Percentiles rank a stretch among this genome's conserved stretches.
phyloP scores from a whole-genome alignment of 2,888 invertebrate genomes.

The Harpagoxenus sublaevis region DNA sequence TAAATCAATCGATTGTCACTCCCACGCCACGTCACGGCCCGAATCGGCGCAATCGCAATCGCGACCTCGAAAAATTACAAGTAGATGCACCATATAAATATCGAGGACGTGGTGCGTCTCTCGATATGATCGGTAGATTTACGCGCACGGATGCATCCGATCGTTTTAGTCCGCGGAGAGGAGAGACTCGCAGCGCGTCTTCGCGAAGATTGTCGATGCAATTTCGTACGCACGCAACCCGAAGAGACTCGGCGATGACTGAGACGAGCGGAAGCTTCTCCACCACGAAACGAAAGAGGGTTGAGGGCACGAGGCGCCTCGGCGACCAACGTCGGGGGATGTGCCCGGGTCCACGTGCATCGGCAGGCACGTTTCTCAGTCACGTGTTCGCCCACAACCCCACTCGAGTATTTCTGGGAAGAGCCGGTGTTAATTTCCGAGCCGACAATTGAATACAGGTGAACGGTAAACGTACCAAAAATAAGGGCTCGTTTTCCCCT shows the following conservation, averaged over 20 bases:
- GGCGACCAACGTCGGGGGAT: constrained; percentile 66
- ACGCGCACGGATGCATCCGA: neutral
- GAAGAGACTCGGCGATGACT: constrained; percentile 77
- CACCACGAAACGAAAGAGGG: constrained; percentile 73
- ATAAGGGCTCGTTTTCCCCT: neutral
- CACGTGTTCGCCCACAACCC: constrained; percentile 73
- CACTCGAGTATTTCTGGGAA: constrained; percentile 46
- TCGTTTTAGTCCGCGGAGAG: neutral
- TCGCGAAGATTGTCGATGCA: constrained; percentile 34
- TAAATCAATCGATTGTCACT: constrained; percentile 27
- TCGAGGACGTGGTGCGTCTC: neutral
- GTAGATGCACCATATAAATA: neutral
- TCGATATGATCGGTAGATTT: neutral
- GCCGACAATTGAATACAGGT: constrained; percentile 31
- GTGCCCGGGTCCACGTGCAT: constrained; percentile 82
- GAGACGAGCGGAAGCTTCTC: constrained; percentile 73
- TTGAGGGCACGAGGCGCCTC: constrained; percentile 73
- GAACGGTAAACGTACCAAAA: neutral
- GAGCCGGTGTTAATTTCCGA: constrained; percentile 24
- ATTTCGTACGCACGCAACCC: constrained; percentile 66
- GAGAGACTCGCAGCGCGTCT: neutral
- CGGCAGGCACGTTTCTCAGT: constrained; percentile 83
- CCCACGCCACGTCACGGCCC: neutral
- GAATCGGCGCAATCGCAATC: constrained; percentile 5
- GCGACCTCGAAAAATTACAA: neutral